phyloP scores from a whole-genome alignment of 2,888 invertebrate species.

The Lepidochitona cinerea region DNA sequence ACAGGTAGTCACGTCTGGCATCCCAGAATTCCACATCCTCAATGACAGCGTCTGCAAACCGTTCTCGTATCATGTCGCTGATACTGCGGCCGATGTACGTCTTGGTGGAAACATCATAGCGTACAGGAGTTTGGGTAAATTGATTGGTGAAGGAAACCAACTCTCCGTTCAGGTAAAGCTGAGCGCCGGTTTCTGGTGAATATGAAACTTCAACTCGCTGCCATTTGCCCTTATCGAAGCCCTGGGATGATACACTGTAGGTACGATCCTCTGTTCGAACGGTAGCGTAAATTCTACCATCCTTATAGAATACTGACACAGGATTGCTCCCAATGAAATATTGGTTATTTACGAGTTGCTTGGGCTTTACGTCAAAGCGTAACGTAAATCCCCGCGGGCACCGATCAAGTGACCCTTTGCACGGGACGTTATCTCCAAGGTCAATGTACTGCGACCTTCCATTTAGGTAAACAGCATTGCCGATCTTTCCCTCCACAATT shows the following conservation, averaged over 20 bases:
- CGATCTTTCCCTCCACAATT: slow-evolving; percentile 55
- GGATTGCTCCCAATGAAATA: slow-evolving; percentile 66
- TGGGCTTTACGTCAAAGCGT: slow-evolving; percentile 53
- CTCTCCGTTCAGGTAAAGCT: slow-evolving; percentile 54
- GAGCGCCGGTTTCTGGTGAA: slow-evolving; percentile 53
- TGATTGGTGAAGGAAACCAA: slow-evolving; percentile 40
- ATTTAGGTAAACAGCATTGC: slow-evolving; percentile 56
- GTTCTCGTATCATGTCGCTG: slow-evolving; percentile 42
- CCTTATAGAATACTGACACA: slow-evolving; percentile 57
- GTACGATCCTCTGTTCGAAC: slow-evolving; percentile 51
- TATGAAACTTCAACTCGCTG: slow-evolving; percentile 60
- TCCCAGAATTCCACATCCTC: slow-evolving; percentile 58
- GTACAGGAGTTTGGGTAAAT: slow-evolving; percentile 37
- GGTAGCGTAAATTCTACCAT: slow-evolving; percentile 56
- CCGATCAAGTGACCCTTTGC: slow-evolving; percentile 60
- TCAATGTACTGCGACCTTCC: slow-evolving; percentile 63
- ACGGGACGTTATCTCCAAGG: slow-evolving; percentile 59
- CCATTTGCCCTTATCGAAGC: slow-evolving; percentile 49
- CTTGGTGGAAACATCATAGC: slow-evolving; percentile 16
- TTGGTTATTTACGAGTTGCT: slow-evolving; percentile 51
- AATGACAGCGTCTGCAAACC: slow-evolving; percentile 47
- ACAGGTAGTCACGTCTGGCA: slow-evolving; percentile 44
- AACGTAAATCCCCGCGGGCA: slow-evolving; percentile 64
- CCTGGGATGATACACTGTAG: slow-evolving; percentile 55
- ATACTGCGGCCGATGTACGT: slow-evolving; percentile 53